phyloP scores from a whole-genome alignment of 2,113 vertebrate genomes.

The Nicator chloris region DNA sequence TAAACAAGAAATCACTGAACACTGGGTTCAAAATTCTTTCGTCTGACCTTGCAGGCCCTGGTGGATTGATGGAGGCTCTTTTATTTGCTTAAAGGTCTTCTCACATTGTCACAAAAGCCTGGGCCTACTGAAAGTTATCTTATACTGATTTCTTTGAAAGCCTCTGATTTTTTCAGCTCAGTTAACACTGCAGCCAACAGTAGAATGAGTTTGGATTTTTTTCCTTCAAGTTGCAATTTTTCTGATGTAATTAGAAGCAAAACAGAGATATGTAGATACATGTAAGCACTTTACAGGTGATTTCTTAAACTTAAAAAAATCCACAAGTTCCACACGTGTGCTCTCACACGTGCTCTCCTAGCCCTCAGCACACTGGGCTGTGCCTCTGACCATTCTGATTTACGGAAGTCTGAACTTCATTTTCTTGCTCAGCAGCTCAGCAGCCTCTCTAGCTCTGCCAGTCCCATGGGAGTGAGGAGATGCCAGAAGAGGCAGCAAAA shows the following conservation, averaged over 20 bases:
- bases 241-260: slow-evolving; percentile 22
- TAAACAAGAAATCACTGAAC: not conserved
- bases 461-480: not conserved
- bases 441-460: not conserved
- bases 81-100: slow-evolving; percentile 19
- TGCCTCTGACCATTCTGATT: not conserved
- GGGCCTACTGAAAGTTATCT: slow-evolving; percentile 34
- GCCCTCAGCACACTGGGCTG: not conserved
- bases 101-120: not conserved
- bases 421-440: not conserved
- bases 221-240: not conserved
- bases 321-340: not conserved
- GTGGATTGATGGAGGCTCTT: not conserved
- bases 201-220: not conserved
- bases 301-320: not conserved
- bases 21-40: not conserved
- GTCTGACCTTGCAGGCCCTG: not conserved
- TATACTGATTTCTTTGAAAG: slow-evolving; percentile 4
- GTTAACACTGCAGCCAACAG: not conserved
- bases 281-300: not conserved
- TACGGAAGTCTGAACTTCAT: not conserved
- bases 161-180: not conserved
- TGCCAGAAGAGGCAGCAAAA: not conserved
- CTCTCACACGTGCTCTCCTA: not conserved
- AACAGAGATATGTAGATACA: not conserved